These are phyloP conservation scores for Atta colombica DNA, from an alignment of 1,140 invertebrate species.

Conservation along the genomic window DNA sequence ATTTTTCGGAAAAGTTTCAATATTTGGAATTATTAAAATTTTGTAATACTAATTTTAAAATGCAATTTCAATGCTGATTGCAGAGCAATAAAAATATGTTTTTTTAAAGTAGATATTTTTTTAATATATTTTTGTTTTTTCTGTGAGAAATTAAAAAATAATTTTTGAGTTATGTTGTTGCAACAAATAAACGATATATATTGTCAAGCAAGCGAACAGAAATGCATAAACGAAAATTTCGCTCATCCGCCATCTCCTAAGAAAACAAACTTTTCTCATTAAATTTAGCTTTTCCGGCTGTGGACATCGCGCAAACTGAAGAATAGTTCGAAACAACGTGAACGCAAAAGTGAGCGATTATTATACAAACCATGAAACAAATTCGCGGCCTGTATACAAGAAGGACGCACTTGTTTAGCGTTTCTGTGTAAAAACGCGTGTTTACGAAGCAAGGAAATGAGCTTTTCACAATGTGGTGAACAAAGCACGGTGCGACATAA, in stretches of 20 bases:
- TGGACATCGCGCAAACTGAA: slow-evolving; percentile 24
- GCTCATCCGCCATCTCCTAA: background rate
- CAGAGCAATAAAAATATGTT: no score
- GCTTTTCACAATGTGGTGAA: slow-evolving; percentile 12
- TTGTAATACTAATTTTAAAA: no score
- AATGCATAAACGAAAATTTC: slow-evolving; percentile 1
- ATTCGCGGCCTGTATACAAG: slow-evolving; percentile 34
- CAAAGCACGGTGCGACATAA: slow-evolving; percentile 19
- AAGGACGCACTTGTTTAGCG: slow-evolving; percentile 29
- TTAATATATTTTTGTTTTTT: no score
- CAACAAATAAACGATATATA: no score
- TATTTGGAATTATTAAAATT: no score
- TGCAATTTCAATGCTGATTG: no score
- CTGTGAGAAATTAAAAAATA: no score
- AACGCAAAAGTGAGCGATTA: background rate
- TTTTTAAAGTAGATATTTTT: no score
- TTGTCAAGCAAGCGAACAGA: background rate
- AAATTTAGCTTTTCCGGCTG: slow-evolving; percentile 45
- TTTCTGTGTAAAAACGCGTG: slow-evolving; percentile 10
- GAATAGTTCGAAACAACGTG: background rate
- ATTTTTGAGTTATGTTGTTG: no score
- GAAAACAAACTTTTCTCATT: slow-evolving; percentile 48
- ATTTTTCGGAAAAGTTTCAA: no score
- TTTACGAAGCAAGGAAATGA: slow-evolving; percentile 44
- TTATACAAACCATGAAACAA: slow-evolving; percentile 41